Conservation (phyloP, 2,113 vertebrate species). For the Phaetusa simplex region DNA sequence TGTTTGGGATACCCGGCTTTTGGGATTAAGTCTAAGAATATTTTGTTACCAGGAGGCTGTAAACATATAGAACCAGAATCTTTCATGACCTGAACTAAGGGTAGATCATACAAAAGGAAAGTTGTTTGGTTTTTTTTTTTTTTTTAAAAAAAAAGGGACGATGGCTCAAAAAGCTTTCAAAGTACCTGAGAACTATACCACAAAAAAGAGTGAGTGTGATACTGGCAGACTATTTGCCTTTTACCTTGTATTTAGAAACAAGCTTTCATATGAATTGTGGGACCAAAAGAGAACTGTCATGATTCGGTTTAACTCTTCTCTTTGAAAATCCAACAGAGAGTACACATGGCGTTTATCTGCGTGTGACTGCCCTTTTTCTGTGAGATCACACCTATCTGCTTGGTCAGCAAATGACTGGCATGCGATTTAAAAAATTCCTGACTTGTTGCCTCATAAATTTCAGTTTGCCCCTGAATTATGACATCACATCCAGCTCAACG, state of each 20-base stretch:
- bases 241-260: background rate
- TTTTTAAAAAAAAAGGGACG: background rate
- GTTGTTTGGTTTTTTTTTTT: too few relatives aligned
- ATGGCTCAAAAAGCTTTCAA: background rate
- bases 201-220: background rate
- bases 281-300: background rate
- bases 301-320: background rate
- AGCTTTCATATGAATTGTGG: background rate
- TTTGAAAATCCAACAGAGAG: background rate
- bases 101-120: background rate
- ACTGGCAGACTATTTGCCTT: background rate
- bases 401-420: background rate
- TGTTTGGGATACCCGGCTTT: background rate
- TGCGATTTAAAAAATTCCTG: background rate
- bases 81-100: background rate
- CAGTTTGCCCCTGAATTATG: background rate
- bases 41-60: background rate
- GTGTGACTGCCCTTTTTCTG: background rate
- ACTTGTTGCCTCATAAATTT: background rate
- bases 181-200: background rate
- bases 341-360: background rate
- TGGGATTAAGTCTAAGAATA: background rate
- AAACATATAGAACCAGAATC: background rate
- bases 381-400: background rate
- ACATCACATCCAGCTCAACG: background rate